Percentiles rank a stretch among this genome's conserved stretches.
Conservation (phyloP, 1,140 invertebrate genomes). For the Pseudoatta argentina region DNA sequence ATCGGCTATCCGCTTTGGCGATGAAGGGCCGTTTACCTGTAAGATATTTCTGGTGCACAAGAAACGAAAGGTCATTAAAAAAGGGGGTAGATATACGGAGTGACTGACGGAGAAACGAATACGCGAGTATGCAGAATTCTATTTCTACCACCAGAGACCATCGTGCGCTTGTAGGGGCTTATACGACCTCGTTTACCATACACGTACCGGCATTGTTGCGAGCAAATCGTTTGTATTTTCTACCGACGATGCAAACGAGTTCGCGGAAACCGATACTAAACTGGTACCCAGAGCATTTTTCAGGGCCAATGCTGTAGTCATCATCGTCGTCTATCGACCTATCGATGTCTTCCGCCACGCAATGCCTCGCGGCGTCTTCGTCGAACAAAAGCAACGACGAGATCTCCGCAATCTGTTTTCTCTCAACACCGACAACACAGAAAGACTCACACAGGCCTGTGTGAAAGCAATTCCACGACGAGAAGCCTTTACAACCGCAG, state of each 20-base stretch:
- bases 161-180: conserved; percentile 32
- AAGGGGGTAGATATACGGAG: not conserved
- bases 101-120: not conserved
- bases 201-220: conserved; percentile 53
- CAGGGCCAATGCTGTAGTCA: not conserved
- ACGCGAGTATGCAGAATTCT: conserved; percentile 44
- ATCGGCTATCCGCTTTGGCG: conserved; percentile 9
- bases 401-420: conserved; percentile 65
- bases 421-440: conserved; percentile 24
- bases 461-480: conserved; percentile 65
- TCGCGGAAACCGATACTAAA: conserved; percentile 56
- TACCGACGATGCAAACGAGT: conserved; percentile 52
- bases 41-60: conserved; percentile 45
- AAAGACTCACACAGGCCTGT: conserved; percentile 43
- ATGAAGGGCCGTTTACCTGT: not conserved
- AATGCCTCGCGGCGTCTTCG: conserved; percentile 50
- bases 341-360: conserved; percentile 59
- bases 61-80: conserved; percentile 35
- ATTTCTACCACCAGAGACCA: conserved; percentile 19
- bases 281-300: conserved; percentile 8
- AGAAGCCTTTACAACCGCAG: conserved; percentile 37
- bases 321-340: conserved; percentile 40
- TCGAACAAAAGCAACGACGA: conserved; percentile 50
- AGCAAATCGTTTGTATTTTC: conserved; percentile 67
- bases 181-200: conserved; percentile 54